Evolutionary conservation across 2,797 vertebrate species (phyloP).

Genomic region (Acipenser oxyrinchus): DNA sequence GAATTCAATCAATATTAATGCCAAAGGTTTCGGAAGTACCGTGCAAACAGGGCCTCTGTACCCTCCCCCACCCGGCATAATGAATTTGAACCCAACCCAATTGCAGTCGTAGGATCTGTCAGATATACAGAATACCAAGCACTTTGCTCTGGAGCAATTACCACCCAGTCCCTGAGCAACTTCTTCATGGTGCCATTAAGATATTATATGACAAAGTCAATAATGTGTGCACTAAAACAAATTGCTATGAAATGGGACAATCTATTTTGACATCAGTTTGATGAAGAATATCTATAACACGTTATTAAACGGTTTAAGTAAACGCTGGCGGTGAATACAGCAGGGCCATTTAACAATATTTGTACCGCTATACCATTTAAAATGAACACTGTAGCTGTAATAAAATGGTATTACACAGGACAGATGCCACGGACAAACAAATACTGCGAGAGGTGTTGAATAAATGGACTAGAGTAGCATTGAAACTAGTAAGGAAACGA

Average conservation of each 20-base stretch:
- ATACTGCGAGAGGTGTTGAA: no score
- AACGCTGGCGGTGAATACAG: not conserved
- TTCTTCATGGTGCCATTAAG: constrained; percentile 2
- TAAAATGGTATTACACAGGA: no score
- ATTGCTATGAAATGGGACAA: constrained; percentile 8
- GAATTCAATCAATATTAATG: not conserved
- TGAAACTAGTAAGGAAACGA: no score
- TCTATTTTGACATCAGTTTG: not conserved
- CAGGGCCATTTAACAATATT: no score
- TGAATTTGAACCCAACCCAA: constrained; percentile 7
- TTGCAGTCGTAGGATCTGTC: not conserved
- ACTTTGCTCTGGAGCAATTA: constrained; percentile 12
- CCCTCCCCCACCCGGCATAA: not conserved
- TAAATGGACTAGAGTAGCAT: no score
- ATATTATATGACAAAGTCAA: constrained; percentile 16
- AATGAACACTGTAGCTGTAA: no score
- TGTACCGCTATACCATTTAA: no score
- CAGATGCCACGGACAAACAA: no score
- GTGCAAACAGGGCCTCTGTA: not conserved
- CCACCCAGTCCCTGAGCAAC: not conserved
- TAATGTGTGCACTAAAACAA: constrained; percentile 8
- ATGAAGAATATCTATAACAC: constrained; percentile 5
- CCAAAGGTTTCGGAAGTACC: not conserved
- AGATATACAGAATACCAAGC: constrained; percentile 5
- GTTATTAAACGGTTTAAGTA: constrained; percentile 8